These are phyloP conservation scores for Aricia artaxerxes DNA, from an alignment of 2,888 invertebrate species.

Conservation along the genomic window DNA sequence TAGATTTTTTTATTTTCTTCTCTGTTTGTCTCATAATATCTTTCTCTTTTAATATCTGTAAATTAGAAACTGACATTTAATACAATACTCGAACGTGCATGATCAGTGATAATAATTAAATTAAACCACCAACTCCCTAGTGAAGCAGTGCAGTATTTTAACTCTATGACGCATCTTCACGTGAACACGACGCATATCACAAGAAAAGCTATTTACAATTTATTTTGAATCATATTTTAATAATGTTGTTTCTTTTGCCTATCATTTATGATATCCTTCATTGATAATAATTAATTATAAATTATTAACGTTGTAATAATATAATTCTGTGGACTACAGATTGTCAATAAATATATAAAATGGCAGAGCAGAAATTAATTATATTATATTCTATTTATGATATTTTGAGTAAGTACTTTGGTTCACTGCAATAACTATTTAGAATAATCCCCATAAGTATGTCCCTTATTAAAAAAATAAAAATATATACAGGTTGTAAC, in stretches of 20 bases:
- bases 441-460: neutral
- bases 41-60: neutral
- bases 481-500: too few species aligned
- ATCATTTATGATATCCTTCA: neutral
- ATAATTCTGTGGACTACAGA: neutral
- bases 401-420: neutral
- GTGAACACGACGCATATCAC: conserved; percentile 33
- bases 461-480: too few species aligned
- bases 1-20: too few species aligned
- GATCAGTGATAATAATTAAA: neutral
- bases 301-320: neutral
- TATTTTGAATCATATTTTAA: neutral
- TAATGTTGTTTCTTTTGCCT: neutral
- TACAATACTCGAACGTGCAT: neutral
- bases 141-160: neutral
- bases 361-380: neutral
- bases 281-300: too few species aligned
- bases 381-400: neutral
- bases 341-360: neutral
- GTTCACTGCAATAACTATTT: neutral
- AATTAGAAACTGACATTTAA: neutral
- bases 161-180: neutral
- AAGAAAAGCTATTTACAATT: conserved; percentile 37
- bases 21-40: too few species aligned
- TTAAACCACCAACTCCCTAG: neutral